phyloP scores from a whole-genome alignment of 1,140 invertebrate species.

The Lutraria rhynchaena region DNA sequence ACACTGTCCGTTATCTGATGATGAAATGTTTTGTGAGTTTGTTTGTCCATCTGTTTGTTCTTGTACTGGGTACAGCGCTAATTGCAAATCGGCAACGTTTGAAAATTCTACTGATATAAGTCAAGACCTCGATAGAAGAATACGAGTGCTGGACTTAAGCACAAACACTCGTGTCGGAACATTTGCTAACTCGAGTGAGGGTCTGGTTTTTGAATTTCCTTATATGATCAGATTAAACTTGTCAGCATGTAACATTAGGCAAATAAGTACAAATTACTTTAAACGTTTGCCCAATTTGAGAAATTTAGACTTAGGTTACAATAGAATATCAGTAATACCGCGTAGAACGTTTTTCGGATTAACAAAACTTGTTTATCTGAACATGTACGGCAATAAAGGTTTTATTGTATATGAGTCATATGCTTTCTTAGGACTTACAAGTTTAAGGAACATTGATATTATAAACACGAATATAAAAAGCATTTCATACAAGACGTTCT shows the following conservation, averaged over 20 bases:
- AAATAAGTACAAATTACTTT: background rate
- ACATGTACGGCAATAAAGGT: background rate
- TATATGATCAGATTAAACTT: slow-evolving; percentile 21
- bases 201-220: background rate
- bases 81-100: background rate
- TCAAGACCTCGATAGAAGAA: background rate
- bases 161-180: background rate
- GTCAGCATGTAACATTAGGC: background rate
- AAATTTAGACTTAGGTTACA: slow-evolving; percentile 12
- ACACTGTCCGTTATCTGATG: too few species aligned
- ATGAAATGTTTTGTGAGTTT: slow-evolving; percentile 20
- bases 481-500: slow-evolving; percentile 31
- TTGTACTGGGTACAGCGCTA: background rate
- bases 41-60: background rate
- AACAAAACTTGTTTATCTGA: background rate
- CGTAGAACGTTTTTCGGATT: slow-evolving; percentile 3
- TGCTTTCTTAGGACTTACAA: slow-evolving; percentile 1
- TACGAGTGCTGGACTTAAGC: background rate
- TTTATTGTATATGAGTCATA: background rate
- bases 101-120: background rate
- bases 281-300: slow-evolving; percentile 12
- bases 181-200: too few species aligned
- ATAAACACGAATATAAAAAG: slow-evolving; percentile 3
- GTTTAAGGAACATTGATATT: slow-evolving; percentile 11
- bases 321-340: background rate